Base-by-base conservation (phyloP, 2,797 vertebrate genomes). In the Urophycis tenuis region DNA sequence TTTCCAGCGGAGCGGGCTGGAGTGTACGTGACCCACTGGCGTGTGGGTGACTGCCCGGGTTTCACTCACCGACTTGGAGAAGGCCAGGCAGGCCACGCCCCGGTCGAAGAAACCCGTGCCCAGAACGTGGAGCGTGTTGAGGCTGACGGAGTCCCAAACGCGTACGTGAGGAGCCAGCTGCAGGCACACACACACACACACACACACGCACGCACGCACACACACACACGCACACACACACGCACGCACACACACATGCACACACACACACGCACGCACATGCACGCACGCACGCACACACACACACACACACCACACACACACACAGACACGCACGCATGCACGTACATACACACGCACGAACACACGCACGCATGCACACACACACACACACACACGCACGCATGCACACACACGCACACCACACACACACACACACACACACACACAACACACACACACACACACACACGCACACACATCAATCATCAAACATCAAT, bases 81-180 rank as follows among this genome's bases (percentile, higher is more conserved):
- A 99, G 35, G 97, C 95, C 77, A 99, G 94, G 85, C 98, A 99
- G 81, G 96, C 96, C 78, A 99, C 91, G 0, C 94, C 97, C 73
- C 98, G 90, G 88, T 99, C 98, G 71, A 98, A 99, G 89, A 97
- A 99, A 0, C 96, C 97, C 17, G 91, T 86, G 69, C 97, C 98
- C 0, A 99, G 94, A 86, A 98, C 92, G 6, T 99, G 98, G 36
- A 99, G 93, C 0, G 98, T 99, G 83, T 97, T 98, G 82, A 99
- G 88, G 33, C 97, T 97, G 72, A 99, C 98, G 0, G 98, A 99
- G 84, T 99, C 98, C 98, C 98, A 99, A 80, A 99, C 94, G 32
- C 98, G 96, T 31, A 99, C 95, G 0, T 99, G 97, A 34, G 98
- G 97, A 72, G 93, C 95, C 79, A 99, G 82, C 93, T 96, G 96